These are phyloP conservation scores for Peromyscus melanophrys DNA, from an alignment of 2,797 vertebrate species.

Conservation along the genomic window DNA sequence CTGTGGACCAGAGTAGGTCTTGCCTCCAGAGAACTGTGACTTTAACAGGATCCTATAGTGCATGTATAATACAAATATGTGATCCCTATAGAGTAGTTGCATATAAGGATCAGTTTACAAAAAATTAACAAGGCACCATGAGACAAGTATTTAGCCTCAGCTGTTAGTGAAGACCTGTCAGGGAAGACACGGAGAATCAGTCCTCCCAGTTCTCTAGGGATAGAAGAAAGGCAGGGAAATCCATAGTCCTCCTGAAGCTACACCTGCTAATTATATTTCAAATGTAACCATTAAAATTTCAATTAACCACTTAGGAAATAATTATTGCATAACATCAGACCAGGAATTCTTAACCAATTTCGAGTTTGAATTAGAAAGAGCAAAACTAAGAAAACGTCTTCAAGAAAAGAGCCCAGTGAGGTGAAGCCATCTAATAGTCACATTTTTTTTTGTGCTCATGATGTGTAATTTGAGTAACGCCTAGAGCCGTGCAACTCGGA, in stretches of 20 bases:
- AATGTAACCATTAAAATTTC: not conserved
- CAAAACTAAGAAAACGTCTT: constrained; percentile 9
- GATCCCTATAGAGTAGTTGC: not conserved
- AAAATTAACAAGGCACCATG: not conserved
- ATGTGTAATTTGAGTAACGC: not conserved
- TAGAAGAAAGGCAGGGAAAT: not conserved
- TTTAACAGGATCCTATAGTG: not conserved
- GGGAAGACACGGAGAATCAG: not conserved
- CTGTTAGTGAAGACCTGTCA: not conserved
- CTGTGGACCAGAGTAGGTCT: not conserved
- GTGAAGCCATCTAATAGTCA: not conserved
- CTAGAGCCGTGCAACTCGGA: too few relatives aligned
- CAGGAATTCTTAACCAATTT: constrained; percentile 34
- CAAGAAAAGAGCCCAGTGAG: not conserved
- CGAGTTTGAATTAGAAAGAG: constrained; percentile 6
- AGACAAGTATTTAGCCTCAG: not conserved
- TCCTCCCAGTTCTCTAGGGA: not conserved
- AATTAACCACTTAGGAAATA: constrained; percentile 11
- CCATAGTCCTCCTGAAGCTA: not conserved
- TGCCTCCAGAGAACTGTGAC: not conserved
- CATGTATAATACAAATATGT: not conserved
- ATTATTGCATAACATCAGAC: not conserved
- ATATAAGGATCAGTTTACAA: not conserved
- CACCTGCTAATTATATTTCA: not conserved
- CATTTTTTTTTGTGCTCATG: not conserved